A percentile compares a stretch with the other conserved stretches of the same genome.
These are phyloP conservation scores for Leptinotarsa haldemani DNA, from an alignment of 2,888 invertebrate species.

Conservation along the genomic window DNA sequence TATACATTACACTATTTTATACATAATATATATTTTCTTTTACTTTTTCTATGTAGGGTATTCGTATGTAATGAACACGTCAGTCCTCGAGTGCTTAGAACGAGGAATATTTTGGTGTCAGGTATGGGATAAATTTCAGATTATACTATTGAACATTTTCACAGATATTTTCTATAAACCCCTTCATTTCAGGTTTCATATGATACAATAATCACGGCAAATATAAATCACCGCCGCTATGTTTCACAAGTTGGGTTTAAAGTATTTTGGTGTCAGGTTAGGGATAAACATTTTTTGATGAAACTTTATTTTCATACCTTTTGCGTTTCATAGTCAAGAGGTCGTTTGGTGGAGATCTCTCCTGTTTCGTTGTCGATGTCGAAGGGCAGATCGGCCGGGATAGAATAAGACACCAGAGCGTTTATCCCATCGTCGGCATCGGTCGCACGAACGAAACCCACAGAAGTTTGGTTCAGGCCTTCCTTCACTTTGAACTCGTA, in stretches of 20 bases:
- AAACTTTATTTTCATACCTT: conserved; percentile 68
- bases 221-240: too few relatives aligned
- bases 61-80: too few relatives aligned
- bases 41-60: too few relatives aligned
- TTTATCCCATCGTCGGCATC: conserved; percentile 90
- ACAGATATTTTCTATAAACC: too few relatives aligned
- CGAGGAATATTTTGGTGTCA: background rate
- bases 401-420: conserved; percentile 82
- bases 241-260: too few relatives aligned
- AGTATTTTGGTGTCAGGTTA: too few relatives aligned
- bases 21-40: too few relatives aligned
- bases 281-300: background rate
- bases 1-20: too few relatives aligned
- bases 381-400: conserved; percentile 84
- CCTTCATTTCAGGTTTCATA: too few relatives aligned
- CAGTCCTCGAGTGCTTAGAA: too few relatives aligned
- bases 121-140: background rate
- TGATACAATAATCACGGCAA: too few relatives aligned
- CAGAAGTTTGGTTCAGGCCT: conserved; percentile 61
- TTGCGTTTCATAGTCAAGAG: conserved; percentile 85
- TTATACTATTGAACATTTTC: too few relatives aligned
- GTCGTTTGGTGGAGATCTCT: conserved; percentile 78
- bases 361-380: conserved; percentile 83
- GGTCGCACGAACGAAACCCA: conserved; percentile 81
- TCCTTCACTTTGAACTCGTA: conserved; percentile 87